Base-by-base conservation (phyloP, 2,797 vertebrate genomes). In the Enteromius mattozi region DNA sequence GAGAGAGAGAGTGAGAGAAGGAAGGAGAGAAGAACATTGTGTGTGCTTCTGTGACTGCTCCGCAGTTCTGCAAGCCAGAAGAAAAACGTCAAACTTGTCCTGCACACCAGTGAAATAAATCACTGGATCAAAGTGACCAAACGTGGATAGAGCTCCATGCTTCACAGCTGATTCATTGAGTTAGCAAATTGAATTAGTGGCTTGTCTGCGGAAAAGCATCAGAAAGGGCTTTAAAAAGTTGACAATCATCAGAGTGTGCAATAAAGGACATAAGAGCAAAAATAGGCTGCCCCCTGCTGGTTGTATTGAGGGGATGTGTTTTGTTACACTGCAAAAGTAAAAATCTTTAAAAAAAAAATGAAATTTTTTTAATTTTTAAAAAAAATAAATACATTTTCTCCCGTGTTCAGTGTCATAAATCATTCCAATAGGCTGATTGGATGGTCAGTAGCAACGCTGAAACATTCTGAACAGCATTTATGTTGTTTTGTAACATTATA, bases 11-110 rank as follows among this genome's bases (percentile, higher is more conserved):
- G 42, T n/a, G 19, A 66, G 27, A 77, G 21, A 77, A 14, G 61
- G 59, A 65, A 27, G 61, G 16, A 42, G 54, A 78, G 13, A 16
- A 27, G 75, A 79, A 79, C 77, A 51, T 17, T 40, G 42, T 77
- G 24, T 68, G 59, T 56, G 27, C 78, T 85, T 33, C 47, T 78
- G 51, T 37, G 72, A 82, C 61, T 59, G 54, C 70, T 63, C 70
- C 61, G 76, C 33, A 61, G 61, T 89, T 89, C 85, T 84, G 61
- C 83, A 87, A 85, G 75, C 79, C 59, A 19, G 54, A 66, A 42
- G 71, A 37, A 59, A 59, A 51, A 88, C 13, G 72, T 84, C 84
- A 88, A 80, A 88, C 74, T 78, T 84, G 76, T 80, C 70, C 79
- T 70, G 75, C 76, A 74, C 76, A 80, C 54, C 49, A 82, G 77